Conservation (phyloP, 2,888 invertebrate species). For the Orthosia gothica region DNA sequence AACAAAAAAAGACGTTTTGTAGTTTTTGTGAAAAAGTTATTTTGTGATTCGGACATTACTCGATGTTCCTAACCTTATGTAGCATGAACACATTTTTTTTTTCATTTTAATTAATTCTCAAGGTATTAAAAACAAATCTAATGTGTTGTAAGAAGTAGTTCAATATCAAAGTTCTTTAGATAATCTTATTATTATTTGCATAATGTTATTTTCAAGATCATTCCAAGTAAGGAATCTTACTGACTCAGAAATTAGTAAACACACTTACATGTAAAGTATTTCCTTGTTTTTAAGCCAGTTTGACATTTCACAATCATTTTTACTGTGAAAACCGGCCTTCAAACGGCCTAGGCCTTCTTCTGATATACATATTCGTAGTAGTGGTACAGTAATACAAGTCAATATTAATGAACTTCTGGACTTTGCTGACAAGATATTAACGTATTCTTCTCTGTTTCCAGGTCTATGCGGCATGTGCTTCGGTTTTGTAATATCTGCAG, state of each 20-base stretch:
- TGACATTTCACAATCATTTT: background rate
- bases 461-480: constrained; percentile 99
- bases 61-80: background rate
- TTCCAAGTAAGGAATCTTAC: constrained; percentile 11
- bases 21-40: background rate
- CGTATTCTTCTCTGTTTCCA: constrained; percentile 70
- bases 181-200: constrained; percentile 17
- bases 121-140: background rate
- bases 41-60: background rate
- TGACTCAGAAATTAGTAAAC: background rate
- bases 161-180: background rate
- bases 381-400: too few relatives aligned
- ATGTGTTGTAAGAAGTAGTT: background rate
- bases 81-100: background rate
- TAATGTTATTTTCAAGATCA: constrained; percentile 21
- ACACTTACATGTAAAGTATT: background rate
- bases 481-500: constrained; percentile 98
- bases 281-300: background rate
- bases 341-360: too few relatives aligned
- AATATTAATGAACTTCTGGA: too few relatives aligned
- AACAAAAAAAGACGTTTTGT: background rate
- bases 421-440: too few relatives aligned
- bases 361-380: too few relatives aligned
- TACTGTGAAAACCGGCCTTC: background rate
- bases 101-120: background rate